Evolutionary conservation across 2,888 invertebrate genomes (phyloP).

Genomic region (Cecidostiba fungosa): DNA sequence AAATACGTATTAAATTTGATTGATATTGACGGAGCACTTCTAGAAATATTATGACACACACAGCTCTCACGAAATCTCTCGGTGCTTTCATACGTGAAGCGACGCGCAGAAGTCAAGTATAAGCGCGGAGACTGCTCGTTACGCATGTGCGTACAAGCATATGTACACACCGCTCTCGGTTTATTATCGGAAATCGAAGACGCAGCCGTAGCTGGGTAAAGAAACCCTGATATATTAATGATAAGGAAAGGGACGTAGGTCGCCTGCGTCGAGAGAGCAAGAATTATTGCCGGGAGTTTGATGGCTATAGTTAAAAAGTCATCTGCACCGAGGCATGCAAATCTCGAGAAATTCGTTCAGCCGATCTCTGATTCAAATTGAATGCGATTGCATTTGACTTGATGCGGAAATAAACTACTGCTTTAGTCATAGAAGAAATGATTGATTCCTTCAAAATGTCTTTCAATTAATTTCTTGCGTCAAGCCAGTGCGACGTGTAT

Average conservation of each 20-base stretch:
- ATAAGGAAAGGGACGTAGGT: background rate
- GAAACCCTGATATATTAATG: background rate
- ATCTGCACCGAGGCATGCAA: background rate
- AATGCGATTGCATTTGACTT: background rate
- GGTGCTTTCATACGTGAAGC: no score
- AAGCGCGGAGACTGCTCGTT: background rate
- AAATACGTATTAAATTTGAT: no score
- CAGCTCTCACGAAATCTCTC: no score
- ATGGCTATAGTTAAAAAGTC: background rate
- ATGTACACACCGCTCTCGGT: background rate
- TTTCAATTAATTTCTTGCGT: no score
- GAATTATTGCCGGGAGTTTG: background rate
- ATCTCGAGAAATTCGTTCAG: background rate
- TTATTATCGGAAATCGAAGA: conserved; percentile 6
- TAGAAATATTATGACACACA: no score
- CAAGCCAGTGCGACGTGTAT: no score
- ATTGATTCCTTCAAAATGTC: background rate
- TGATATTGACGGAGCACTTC: no score
- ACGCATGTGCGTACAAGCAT: background rate
- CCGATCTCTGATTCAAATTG: background rate
- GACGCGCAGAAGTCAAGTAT: no score
- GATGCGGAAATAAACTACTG: background rate
- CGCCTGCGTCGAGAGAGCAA: background rate
- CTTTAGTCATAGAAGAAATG: background rate
- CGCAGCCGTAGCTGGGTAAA: background rate